A percentile compares a stretch with the other conserved stretches of the same genome.
Evolutionary conservation across 1,140 invertebrate genomes (phyloP).

Genomic region (Drosophila rhopaloa): DNA sequence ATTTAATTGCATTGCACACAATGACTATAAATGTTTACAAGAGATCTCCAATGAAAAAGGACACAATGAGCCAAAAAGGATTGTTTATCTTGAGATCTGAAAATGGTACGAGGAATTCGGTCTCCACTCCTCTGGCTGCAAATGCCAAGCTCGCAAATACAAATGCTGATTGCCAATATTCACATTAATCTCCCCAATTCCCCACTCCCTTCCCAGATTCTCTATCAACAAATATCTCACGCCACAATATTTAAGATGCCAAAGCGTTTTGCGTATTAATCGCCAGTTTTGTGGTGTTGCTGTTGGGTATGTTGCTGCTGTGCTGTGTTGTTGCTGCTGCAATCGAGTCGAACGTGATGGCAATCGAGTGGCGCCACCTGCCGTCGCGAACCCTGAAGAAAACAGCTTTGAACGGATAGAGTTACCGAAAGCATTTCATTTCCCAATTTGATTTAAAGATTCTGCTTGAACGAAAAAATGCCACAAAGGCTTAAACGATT

Average conservation of each 20-base stretch:
- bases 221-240: constrained; percentile 58
- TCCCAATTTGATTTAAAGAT: constrained; percentile 14
- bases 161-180: constrained; percentile 79
- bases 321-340: constrained; percentile 15
- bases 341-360: constrained; percentile 65
- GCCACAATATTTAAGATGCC: constrained; percentile 82
- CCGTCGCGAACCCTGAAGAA: constrained; percentile 38
- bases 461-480: background rate
- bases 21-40: background rate
- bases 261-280: constrained; percentile 81
- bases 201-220: constrained; percentile 20
- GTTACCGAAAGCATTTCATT: constrained; percentile 22
- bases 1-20: background rate
- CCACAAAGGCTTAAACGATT: constrained; percentile 11
- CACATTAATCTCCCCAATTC: constrained; percentile 67
- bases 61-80: constrained; percentile 18
- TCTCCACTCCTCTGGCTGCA: constrained; percentile 46
- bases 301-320: constrained; percentile 10
- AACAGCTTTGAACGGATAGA: constrained; percentile 4
- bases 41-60: constrained; percentile 12
- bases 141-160: constrained; percentile 75
- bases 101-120: constrained; percentile 26
- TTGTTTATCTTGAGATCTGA: constrained; percentile 17
- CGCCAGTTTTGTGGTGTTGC: constrained; percentile 34
- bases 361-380: constrained; percentile 72